A percentile compares a stretch with the other conserved stretches of the same genome.
These are phyloP conservation scores for Cyprinodon tularosa DNA, from an alignment of 2,113 vertebrate genomes.

Conservation along the genomic window DNA sequence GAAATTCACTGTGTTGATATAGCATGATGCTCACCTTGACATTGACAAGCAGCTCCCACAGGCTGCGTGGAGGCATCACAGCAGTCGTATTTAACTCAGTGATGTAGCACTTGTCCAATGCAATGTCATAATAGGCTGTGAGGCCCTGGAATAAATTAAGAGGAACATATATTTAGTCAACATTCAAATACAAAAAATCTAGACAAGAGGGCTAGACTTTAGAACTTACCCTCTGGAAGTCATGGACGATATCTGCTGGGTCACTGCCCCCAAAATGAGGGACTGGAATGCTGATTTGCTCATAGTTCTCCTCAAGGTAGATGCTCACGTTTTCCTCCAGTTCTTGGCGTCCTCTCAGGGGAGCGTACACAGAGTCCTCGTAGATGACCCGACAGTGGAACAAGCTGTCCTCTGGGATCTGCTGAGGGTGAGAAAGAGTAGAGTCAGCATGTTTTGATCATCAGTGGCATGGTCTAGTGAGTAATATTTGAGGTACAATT, in stretches of 20 bases:
- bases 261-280: constrained; percentile 90
- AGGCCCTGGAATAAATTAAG: constrained; percentile 80
- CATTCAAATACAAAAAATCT: background rate
- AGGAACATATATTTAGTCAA: background rate
- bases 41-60: constrained; percentile 92
- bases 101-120: constrained; percentile 93
- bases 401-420: constrained; percentile 88
- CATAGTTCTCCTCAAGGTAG: constrained; percentile 89
- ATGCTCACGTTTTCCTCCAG: constrained; percentile 93
- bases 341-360: constrained; percentile 83
- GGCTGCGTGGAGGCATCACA: constrained; percentile 90
- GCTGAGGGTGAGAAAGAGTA: constrained; percentile 40
- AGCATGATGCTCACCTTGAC: constrained; percentile 85
- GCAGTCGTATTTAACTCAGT: constrained; percentile 91
- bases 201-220: background rate
- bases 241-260: constrained; percentile 93
- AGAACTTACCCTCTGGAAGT: constrained; percentile 89
- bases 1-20: background rate
- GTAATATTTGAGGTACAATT: too few relatives aligned
- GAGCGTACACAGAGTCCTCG: constrained; percentile 86
- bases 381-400: constrained; percentile 91
- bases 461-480: background rate
- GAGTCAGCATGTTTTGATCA: constrained; percentile 20
- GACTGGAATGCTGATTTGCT: constrained; percentile 90
- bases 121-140: constrained; percentile 92